These are phyloP conservation scores for Stenodera caucasica DNA, from an alignment of 2,888 invertebrate species.

Conservation along the genomic window DNA sequence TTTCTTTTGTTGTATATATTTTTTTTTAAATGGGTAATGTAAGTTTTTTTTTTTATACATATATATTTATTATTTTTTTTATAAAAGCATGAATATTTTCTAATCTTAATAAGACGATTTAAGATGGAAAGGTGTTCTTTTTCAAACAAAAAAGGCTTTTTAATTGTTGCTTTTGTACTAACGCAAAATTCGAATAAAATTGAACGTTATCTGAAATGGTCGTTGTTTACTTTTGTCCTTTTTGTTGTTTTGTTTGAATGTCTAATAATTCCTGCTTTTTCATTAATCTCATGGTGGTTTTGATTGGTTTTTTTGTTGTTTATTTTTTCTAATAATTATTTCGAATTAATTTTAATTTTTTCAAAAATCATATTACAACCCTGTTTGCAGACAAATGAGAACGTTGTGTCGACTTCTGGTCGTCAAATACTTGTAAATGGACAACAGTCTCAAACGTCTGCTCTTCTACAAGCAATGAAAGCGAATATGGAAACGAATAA, in stretches of 20 bases:
- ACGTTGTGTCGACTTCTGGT: constrained; percentile 25
- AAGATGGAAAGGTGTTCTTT: background rate
- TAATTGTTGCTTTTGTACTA: constrained; percentile 9
- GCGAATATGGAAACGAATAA: constrained; percentile 45
- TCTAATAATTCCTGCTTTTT: background rate
- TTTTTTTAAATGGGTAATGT: constrained; percentile 2
- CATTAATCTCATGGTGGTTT: background rate
- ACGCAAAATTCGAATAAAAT: background rate
- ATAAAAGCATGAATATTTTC: background rate
- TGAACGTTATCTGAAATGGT: background rate
- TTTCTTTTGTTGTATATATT: background rate
- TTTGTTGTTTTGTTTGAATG: background rate
- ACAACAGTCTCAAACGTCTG: constrained; percentile 51
- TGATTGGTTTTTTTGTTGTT: background rate
- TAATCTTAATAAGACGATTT: background rate
- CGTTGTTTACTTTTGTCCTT: constrained; percentile 9
- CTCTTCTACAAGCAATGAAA: constrained; percentile 51
- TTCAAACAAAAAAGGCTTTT: background rate
- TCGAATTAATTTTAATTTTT: background rate
- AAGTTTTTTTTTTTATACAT: background rate
- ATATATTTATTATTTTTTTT: background rate
- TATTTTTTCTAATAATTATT: background rate
- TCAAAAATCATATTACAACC: background rate
- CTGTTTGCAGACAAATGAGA: constrained; percentile 29
- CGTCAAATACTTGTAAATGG: constrained; percentile 54